Percentiles rank a stretch among this genome's conserved stretches.
phyloP scores from a whole-genome alignment of 2,797 vertebrate genomes.

The Chiroxiphia lanceolata region DNA sequence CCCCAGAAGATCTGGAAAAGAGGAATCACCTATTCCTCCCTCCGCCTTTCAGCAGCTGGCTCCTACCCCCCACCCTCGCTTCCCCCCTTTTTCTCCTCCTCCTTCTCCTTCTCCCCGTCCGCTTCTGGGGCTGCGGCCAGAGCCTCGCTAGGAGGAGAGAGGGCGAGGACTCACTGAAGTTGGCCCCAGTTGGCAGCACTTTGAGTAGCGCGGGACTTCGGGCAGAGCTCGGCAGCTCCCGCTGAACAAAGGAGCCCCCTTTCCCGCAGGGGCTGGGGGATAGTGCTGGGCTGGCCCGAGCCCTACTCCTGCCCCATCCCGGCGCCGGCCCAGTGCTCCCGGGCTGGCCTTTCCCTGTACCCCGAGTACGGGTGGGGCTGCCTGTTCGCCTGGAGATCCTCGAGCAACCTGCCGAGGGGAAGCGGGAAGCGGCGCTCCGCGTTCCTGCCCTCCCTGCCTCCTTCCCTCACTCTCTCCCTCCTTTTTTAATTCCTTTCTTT shows the following conservation, averaged over 20 bases:
- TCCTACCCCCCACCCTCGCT: neutral
- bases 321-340: neutral
- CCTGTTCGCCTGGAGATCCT: neutral
- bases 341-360: neutral
- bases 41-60: constrained; percentile 42
- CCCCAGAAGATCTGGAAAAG: constrained; percentile 32
- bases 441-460: neutral
- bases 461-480: neutral
- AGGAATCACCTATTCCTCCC: constrained; percentile 35
- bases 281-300: neutral
- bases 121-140: constrained; percentile 45
- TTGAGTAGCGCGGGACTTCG: neutral
- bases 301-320: neutral
- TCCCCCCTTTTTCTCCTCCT: constrained; percentile 17
- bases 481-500: accelerated
- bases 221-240: neutral
- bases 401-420: neutral
- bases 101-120: neutral
- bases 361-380: neutral
- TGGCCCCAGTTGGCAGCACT: constrained; percentile 52
- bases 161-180: constrained; percentile 33
- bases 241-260: neutral
- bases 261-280: neutral
- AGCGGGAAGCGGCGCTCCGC: neutral
- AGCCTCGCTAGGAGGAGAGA: constrained; percentile 19